Conservation (phyloP, 2,888 invertebrate genomes). For the Dioctria rufipes region DNA sequence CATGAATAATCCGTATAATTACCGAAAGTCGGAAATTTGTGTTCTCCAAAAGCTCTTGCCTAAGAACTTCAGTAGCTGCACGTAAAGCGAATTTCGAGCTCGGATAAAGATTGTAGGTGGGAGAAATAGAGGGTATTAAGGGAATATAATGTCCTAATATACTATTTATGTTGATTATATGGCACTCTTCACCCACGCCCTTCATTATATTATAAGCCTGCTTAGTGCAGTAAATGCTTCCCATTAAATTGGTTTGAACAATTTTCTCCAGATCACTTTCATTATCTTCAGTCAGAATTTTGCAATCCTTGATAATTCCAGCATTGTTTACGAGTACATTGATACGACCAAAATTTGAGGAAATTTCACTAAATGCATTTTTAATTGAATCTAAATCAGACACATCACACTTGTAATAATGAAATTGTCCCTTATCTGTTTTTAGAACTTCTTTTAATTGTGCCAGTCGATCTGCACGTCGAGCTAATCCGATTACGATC, state of each 20-base stretch:
- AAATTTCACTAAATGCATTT: slow-evolving; percentile 72
- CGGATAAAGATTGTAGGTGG: slow-evolving; percentile 66
- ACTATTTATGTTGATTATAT: slow-evolving; percentile 72
- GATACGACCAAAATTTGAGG: slow-evolving; percentile 72
- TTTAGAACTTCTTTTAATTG: slow-evolving; percentile 63
- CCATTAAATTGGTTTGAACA: slow-evolving; percentile 72
- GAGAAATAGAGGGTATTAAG: slow-evolving; percentile 62
- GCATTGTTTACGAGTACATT: slow-evolving; percentile 76
- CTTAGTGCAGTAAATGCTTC: slow-evolving; percentile 70
- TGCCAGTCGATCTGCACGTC: slow-evolving; percentile 70
- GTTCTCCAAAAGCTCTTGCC: slow-evolving; percentile 64
- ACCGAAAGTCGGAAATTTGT: slow-evolving; percentile 66
- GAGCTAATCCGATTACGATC: slow-evolving; percentile 74
- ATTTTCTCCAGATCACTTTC: slow-evolving; percentile 64
- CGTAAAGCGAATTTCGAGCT: slow-evolving; percentile 65
- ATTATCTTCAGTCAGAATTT: slow-evolving; percentile 56
- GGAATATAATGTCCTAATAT: slow-evolving; percentile 72
- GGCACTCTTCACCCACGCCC: slow-evolving; percentile 68
- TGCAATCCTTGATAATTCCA: slow-evolving; percentile 65
- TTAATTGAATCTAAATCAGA: slow-evolving; percentile 73
- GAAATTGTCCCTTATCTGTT: slow-evolving; percentile 62
- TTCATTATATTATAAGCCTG: slow-evolving; percentile 72
- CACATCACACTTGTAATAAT: slow-evolving; percentile 71
- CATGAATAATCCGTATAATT: slow-evolving; percentile 47
- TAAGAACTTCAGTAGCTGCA: slow-evolving; percentile 65